A percentile compares a stretch with the other conserved stretches of the same genome.
phyloP scores from a whole-genome alignment of 2,797 vertebrate species.

The Uromys caudimaculatus region DNA sequence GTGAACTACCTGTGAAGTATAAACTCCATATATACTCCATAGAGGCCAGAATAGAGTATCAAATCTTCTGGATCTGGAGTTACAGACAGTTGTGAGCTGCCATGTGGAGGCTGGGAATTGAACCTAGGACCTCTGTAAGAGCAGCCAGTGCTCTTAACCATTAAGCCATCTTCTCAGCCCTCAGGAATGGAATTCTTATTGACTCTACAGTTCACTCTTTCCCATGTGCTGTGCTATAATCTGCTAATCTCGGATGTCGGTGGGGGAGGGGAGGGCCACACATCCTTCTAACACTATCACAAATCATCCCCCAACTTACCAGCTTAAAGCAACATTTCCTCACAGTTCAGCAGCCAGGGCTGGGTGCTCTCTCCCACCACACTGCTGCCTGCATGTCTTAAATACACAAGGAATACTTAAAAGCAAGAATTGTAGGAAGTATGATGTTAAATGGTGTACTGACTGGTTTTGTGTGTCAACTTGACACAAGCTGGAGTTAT shows the following conservation, averaged over 20 bases:
- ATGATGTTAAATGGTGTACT: not conserved
- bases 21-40: too few relatives aligned
- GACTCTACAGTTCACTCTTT: not conserved
- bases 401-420: not conserved
- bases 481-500: too few relatives aligned
- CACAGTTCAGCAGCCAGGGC: accelerated
- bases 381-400: not conserved
- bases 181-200: not conserved
- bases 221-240: not conserved
- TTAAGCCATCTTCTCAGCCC: not conserved
- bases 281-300: not conserved
- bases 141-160: not conserved
- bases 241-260: not conserved
- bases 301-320: not conserved
- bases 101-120: not conserved
- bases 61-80: not conserved
- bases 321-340: not conserved
- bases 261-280: not conserved
- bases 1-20: not conserved
- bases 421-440: not conserved
- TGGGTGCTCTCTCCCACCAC: not conserved
- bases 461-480: too few relatives aligned
- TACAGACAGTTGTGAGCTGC: not conserved
- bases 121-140: not conserved
- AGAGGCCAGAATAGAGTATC: not conserved